Evolutionary conservation across 2,113 vertebrate genomes (phyloP), one percentile per base, ranked within the genome.

Genomic region (Petrocephalus zakoni): DNA sequence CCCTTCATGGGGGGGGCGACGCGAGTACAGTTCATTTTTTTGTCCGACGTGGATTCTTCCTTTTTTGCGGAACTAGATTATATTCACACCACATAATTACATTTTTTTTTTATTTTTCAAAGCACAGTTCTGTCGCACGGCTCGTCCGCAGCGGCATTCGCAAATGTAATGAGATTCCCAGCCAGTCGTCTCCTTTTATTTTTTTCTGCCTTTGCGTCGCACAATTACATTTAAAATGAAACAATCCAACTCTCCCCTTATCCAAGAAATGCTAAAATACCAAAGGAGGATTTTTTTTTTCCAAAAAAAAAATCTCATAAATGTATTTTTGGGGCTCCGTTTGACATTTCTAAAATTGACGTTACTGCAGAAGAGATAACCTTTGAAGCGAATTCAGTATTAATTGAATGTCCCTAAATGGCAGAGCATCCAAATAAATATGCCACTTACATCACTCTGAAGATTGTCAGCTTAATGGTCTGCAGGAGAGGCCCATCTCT

Each of bases 21-120:
- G 81, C 8, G 91, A 90, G 90, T 90, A 92, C 89, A 87, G 92
- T 92, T 95, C 94, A 95, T 95, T 93, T 93, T n/a, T n/a, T n/a
- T n/a, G n/a, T 87, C 90, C 92, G 49, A 90, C 81, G 90, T 89
- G 93, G 91, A 90, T 78, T 53, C 68, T 89, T 89, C 91, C 52
- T 91, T 91, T 94, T 93, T 91, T 90, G 92, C 91, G 88, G 61
- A 55, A 25, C 81, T 81, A 88, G 90, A 91, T 90, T 89, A 90
- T 89, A 92, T 91, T 90, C 90, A 89, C 90, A 90, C 89, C 88
- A 90, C 88, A 92, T 92, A 53, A n/a, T 90, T 88, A 91, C 90
- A 88, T 89, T 89, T 58, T 88, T 84, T 46, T 42, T 78, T 78
- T 42, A 37, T 81, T 88, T 42, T 91, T 89, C 89, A 89, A 68